Evolutionary conservation across 1,140 invertebrate genomes (phyloP).

Genomic region (Drosophila auraria): DNA sequence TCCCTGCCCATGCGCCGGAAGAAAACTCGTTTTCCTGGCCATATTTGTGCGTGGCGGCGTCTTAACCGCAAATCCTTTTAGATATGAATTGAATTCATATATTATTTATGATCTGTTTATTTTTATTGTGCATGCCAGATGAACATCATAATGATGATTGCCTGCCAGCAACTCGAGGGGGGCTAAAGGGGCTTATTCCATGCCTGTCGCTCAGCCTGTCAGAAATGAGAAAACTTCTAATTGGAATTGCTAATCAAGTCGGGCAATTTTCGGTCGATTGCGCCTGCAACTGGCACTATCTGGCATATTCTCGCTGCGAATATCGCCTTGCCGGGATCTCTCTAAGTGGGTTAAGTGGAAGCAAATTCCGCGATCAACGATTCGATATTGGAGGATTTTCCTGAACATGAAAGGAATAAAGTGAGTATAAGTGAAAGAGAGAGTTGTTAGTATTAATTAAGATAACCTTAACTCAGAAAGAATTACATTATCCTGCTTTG

Average conservation of each 20-base stretch:
- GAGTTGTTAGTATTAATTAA: background rate
- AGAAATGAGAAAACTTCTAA: conserved; percentile 82
- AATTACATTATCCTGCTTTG: no score
- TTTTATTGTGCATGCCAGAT: conserved; percentile 80
- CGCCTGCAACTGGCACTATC: conserved; percentile 8
- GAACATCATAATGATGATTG: conserved; percentile 56
- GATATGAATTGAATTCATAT: conserved; percentile 84
- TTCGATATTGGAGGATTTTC: background rate
- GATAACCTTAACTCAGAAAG: background rate
- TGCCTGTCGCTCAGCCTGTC: conserved; percentile 66
- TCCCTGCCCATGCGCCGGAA: background rate
- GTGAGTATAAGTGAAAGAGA: background rate
- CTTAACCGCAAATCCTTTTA: conserved; percentile 82
- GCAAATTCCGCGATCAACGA: conserved; percentile 29
- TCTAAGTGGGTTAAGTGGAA: conserved; percentile 59
- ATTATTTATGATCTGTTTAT: conserved; percentile 84
- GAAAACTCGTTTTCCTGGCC: conserved; percentile 70
- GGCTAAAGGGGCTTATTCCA: conserved; percentile 14
- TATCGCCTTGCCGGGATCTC: background rate
- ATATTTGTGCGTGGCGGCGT: conserved; percentile 78
- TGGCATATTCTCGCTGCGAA: conserved; percentile 3
- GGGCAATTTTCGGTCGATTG: conserved; percentile 69
- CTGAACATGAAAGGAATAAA: conserved; percentile 3
- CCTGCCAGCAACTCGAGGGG: conserved; percentile 3
- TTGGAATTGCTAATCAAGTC: conserved; percentile 82